Base-by-base conservation (phyloP, 2,113 vertebrate genomes). In the Etheostoma spectabile region DNA sequence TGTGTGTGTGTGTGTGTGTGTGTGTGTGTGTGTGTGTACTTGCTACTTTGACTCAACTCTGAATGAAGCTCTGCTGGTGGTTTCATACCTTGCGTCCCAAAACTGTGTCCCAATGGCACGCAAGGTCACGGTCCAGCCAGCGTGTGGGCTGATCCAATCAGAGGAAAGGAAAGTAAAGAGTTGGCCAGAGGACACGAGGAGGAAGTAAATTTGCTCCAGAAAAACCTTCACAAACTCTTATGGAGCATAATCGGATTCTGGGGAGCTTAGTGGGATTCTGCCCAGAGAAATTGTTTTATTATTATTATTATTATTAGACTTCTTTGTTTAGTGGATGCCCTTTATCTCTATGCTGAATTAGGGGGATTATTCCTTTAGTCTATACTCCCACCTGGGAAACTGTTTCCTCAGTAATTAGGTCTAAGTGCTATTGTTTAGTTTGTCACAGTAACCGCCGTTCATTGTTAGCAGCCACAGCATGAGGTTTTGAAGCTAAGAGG, bases 141-240 rank as follows among this genome's bases (percentile, higher is more conserved):
- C 79, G 38, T 64, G 84, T 92, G 91, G 92, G 64, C 88, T 88
- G 90, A 93, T 91, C 92, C 91, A 93, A 82, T 91, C 85, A 88
- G 82, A 82, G 21, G 27, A 64, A 8, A 82, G 85, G 59, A 60
- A 62, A 61, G 66, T 67, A 27, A 19, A 5, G 24, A 61, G 88
- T 86, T 85, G 81, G 65, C 33, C 62, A 75, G 69, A 83, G 83
- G 85, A 83, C 83, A 69, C 6, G 13, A 49, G 24, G 60, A 66
- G 68, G 83, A 35, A 55, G 78, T 65, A 51, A 83, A 76, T 59
- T 76, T 53, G 6, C 22, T 72, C 74, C 67, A 35, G 51, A 72
- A 66, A 88, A 89, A 64, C 49, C 80, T 81, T 66, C 51, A 75
- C 30, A 67, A 85, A 85, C 80, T 87, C 86, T 86, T 69, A 75